Conservation (phyloP, 2,888 invertebrate genomes). For the Drosophila hamatofila region DNA sequence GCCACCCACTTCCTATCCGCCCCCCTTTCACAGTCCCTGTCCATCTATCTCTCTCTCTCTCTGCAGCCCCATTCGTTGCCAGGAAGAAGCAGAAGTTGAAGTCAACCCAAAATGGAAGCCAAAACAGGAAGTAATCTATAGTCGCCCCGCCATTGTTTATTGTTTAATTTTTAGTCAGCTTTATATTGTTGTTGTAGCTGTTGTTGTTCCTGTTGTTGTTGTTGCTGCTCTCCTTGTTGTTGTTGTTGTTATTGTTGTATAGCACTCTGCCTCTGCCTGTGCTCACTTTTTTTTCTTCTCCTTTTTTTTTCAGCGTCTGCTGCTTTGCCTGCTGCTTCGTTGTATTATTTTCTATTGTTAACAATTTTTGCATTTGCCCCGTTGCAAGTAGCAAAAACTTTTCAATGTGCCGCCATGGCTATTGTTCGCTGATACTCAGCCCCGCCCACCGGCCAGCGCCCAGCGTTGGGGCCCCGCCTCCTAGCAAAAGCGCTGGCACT, state of each 20-base stretch:
- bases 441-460: not conserved
- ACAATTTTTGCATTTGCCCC: constrained; percentile 78
- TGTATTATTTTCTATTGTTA: constrained; percentile 75
- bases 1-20: not conserved
- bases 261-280: constrained; percentile 9
- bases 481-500: constrained; percentile 54
- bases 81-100: constrained; percentile 28
- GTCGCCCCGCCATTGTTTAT: constrained; percentile 81
- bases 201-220: constrained; percentile 23
- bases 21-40: not conserved
- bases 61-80: constrained; percentile 25
- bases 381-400: constrained; percentile 78
- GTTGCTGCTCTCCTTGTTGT: constrained; percentile 4
- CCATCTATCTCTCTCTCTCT: not conserved
- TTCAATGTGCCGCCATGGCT: constrained; percentile 54
- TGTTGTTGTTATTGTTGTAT: constrained; percentile 1
- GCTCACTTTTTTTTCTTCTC: not conserved
- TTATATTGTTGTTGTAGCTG: constrained; percentile 48
- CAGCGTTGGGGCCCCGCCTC: not conserved
- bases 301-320: constrained; percentile 31
- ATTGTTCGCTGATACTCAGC: constrained; percentile 46
- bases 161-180: constrained; percentile 79
- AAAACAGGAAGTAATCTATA: constrained; percentile 81
- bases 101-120: constrained; percentile 72
- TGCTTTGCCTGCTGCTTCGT: constrained; percentile 20